phyloP scores from a whole-genome alignment of 53 echinoderm and acorn worm species.

The Crossaster papposus region DNA sequence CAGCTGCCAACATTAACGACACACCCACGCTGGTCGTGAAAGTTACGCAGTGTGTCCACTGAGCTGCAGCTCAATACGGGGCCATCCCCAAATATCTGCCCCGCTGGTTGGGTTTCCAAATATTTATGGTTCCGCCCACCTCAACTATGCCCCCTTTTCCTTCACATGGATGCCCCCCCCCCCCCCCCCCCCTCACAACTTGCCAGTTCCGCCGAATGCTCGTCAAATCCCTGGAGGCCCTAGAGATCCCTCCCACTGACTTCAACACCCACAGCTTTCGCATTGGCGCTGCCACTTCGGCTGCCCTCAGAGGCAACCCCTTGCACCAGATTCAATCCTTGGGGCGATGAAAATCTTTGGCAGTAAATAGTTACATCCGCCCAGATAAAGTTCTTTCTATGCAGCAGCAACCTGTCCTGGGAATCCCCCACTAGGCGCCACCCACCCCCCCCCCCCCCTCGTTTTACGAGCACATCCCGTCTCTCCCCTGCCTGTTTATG shows the following conservation, averaged over 20 bases:
- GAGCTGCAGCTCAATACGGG: neutral
- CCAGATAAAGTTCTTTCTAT: slow-evolving; percentile 3
- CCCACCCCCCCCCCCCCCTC: neutral
- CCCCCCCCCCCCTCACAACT: neutral
- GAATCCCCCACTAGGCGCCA: neutral
- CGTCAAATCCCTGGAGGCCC: neutral
- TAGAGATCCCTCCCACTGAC: neutral
- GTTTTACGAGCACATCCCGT: neutral
- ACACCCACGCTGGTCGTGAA: neutral
- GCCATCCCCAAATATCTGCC: neutral
- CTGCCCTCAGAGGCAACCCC: neutral
- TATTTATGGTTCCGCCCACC: neutral
- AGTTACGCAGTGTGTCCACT: neutral
- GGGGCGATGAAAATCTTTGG: slow-evolving; percentile 10
- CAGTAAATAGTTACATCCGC: slow-evolving; percentile 30
- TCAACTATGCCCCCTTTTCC: slow-evolving; percentile 22
- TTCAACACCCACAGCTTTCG: slow-evolving; percentile 25
- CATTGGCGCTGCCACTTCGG: slow-evolving; percentile 8
- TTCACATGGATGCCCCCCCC: slow-evolving; percentile 22
- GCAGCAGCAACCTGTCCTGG: neutral
- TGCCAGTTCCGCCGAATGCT: slow-evolving; percentile 17
- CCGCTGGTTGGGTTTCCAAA: neutral
- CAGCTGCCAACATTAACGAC: neutral
- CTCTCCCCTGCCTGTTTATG: too few species aligned
- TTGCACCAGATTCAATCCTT: slow-evolving; percentile 2